phyloP scores from a whole-genome alignment of 2,113 vertebrate species.

The Henicopernis longicauda region DNA sequence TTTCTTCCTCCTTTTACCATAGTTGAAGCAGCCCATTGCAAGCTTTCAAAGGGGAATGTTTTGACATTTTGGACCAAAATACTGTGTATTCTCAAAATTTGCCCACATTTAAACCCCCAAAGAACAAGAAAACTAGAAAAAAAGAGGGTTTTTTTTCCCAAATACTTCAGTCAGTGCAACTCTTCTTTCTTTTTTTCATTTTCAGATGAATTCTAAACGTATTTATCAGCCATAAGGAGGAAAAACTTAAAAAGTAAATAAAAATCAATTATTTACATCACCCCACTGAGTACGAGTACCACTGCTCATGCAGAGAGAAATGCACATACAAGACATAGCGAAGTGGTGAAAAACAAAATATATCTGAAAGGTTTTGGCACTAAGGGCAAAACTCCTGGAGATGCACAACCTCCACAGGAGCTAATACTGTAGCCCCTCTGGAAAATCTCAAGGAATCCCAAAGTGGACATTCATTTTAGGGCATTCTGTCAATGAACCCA shows the following conservation, averaged over 20 bases:
- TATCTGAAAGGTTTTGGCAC: background rate
- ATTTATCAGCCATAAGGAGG: background rate
- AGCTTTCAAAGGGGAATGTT: background rate
- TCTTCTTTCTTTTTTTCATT: background rate
- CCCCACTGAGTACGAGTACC: background rate
- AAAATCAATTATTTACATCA: background rate
- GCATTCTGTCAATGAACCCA: background rate
- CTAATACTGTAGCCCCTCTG: background rate
- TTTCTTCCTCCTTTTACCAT: background rate
- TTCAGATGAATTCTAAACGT: background rate
- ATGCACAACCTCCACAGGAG: background rate
- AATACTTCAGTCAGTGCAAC: background rate
- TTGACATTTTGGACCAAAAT: background rate
- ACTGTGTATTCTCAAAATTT: background rate
- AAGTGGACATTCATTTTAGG: background rate
- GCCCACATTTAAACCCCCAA: background rate
- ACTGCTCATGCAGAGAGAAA: background rate
- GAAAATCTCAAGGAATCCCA: background rate
- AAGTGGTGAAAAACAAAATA: background rate
- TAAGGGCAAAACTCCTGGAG: background rate
- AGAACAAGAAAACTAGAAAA: background rate
- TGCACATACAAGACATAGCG: rapidly evolving
- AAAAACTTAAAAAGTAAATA: background rate
- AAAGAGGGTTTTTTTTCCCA: rapidly evolving
- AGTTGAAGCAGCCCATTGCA: background rate